Evolutionary conservation across 2,888 invertebrate species (phyloP), one percentile per base, ranked within the genome.

Genomic region (Plagodis pulveraria): DNA sequence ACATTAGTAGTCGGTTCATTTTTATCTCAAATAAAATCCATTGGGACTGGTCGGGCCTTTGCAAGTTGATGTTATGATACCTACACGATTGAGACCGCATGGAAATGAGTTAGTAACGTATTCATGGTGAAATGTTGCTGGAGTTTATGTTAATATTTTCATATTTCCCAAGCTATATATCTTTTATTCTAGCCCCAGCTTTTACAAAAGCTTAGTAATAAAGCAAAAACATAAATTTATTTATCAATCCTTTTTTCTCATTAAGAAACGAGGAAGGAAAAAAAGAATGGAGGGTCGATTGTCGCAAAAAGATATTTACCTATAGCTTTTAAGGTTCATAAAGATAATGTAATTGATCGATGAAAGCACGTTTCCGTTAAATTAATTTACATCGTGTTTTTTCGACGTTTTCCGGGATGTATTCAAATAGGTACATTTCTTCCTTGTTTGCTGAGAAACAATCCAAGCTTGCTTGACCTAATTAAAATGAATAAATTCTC

Each of bases 1-100:
- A 76, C 78, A 82, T 83, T 82, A 81, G 80, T 74, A 83, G 78
- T 76, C 77, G 69, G 75, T 81, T 73, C 76, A 73, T 78, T 78
- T 80, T 74, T 76, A 80, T 78, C 76, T 72, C 67, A 70, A 69
- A 75, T 70, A 77, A 71, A 81, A 75, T 76, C 76, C 72, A 72
- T 71, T 52, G 75, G 72, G 76, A 69, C 60, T 62, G 67, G 66
- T 66, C 58, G 65, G 66, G 66, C 65, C 66, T 71, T 72, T 68
- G 70, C 71, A 70, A 66, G 66, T 65, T 65, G 70, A 72, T 76
- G 67, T 67, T 71, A 66, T 71, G 62, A 69, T 66, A 69, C 55
- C 58, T 62, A 54, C 57, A 64, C 65, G 62, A 70, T 69, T 65
- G 65, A 68, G 62, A 65, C 67, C 51, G 65, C 64, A 67, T 67